phyloP scores from a whole-genome alignment of 2,113 vertebrate genomes.

The Solea senegalensis region DNA sequence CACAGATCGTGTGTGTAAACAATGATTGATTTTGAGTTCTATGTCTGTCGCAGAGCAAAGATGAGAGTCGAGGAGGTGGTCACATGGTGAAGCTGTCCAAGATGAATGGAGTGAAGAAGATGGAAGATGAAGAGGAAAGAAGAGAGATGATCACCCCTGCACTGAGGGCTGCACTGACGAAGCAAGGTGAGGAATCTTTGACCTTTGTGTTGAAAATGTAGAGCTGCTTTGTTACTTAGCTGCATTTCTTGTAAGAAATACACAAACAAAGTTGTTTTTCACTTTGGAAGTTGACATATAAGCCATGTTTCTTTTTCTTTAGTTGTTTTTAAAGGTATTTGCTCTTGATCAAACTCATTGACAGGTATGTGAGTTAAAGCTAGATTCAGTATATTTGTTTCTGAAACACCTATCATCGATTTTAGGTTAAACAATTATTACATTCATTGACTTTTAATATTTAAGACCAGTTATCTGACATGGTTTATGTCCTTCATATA shows the following conservation, averaged over 20 bases:
- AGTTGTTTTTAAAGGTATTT: neutral
- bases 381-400: no score
- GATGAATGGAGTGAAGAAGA: constrained; percentile 63
- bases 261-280: constrained; percentile 27
- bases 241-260: constrained; percentile 13
- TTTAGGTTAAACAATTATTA: no score
- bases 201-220: neutral
- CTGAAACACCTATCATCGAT: no score
- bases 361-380: neutral
- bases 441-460: no score
- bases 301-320: neutral
- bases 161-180: constrained; percentile 88
- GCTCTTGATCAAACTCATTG: neutral
- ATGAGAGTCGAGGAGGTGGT: constrained; percentile 43
- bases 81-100: constrained; percentile 61
- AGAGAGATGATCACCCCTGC: constrained; percentile 94
- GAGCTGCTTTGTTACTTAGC: constrained; percentile 7
- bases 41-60: constrained; percentile 77
- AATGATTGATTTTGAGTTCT: constrained; percentile 33
- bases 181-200: constrained; percentile 86
- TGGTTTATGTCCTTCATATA: no score
- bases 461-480: no score
- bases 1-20: neutral
- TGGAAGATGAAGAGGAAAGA: constrained; percentile 72
- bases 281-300: constrained; percentile 22